These are phyloP conservation scores for Lathronympha strigana DNA, from an alignment of 2,888 invertebrate genomes.

Conservation along the genomic window DNA sequence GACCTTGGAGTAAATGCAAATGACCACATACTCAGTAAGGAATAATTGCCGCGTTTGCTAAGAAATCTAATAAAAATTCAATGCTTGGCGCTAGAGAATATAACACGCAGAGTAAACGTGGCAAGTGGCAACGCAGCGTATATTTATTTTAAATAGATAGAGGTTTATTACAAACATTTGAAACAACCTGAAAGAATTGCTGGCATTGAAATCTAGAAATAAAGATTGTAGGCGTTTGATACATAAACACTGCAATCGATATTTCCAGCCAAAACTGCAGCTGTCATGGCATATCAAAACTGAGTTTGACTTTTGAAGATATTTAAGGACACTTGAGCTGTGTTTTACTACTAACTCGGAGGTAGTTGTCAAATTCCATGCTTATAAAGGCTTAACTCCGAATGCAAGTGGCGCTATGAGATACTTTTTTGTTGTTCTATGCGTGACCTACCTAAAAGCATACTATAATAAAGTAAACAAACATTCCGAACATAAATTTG, in stretches of 20 bases:
- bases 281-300: background rate
- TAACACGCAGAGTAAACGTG: conserved; percentile 1
- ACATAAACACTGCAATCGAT: background rate
- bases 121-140: background rate
- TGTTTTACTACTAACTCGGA: no score
- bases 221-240: background rate
- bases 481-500: conserved; percentile 26
- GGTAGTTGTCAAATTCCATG: no score
- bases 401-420: background rate
- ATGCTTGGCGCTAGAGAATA: conserved; percentile 5
- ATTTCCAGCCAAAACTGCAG: background rate
- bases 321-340: no score
- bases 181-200: conserved; percentile 2
- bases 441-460: background rate
- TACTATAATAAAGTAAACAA: conserved; percentile 16
- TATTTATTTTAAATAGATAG: conserved; percentile 17
- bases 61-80: conserved; percentile 26
- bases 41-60: conserved; percentile 19
- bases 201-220: background rate
- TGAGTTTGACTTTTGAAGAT: no score
- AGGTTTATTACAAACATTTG: conserved; percentile 4
- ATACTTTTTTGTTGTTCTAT: background rate
- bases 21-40: conserved; percentile 18
- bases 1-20: conserved; percentile 32
- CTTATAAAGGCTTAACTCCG: no score